Evolutionary conservation across 2,888 invertebrate species (phyloP), one percentile per base, ranked within the genome.

Genomic region (Ellobium chinense): DNA sequence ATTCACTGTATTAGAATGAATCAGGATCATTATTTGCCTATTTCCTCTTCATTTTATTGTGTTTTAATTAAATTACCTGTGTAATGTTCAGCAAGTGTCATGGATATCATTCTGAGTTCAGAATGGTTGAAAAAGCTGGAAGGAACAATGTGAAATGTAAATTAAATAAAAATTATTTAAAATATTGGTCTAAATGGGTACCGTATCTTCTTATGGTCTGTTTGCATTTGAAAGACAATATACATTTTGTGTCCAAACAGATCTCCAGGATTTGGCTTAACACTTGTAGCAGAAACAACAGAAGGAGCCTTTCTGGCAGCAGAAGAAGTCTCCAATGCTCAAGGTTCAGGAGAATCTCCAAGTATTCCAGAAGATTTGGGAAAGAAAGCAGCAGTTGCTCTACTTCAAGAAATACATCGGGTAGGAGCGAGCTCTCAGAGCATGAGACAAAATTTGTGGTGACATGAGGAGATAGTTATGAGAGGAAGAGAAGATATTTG

Each of bases 351-450:
- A 24, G 93, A 93, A 94, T 96, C 87, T 27, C 91, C 91, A 0
- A 95, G 95, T 0, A 94, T 98, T 21, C 98, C 99, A 0, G 99
- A 99, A 93, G 98, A 99, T 87, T 91, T 99, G 18, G 99, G 99
- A 0, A 94, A 94, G 85, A 95, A 96, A 89, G 97, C 97, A 34
- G 98, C 98, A 0, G 94, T 95, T 89, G 94, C 95, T 83, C 93
- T 99, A 5, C 93, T 99, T 27, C 97, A 98, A 91, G 98, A 99
- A 94, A 96, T 99, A 78, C 96, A 96, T 91, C 87, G 92, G 89
- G 94, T 93, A 82, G 46, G 46, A 12, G 18, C 46, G 46, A 46
- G 46, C 18, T 46, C 9, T 46, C 9, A 46, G 18, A 46, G 9
- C 18, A 12, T 46, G 18, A 46, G n/a, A 2, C 29, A 7, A 18